These are phyloP conservation scores for Micrasema longulum DNA, from an alignment of 1,140 invertebrate genomes.

Conservation along the genomic window DNA sequence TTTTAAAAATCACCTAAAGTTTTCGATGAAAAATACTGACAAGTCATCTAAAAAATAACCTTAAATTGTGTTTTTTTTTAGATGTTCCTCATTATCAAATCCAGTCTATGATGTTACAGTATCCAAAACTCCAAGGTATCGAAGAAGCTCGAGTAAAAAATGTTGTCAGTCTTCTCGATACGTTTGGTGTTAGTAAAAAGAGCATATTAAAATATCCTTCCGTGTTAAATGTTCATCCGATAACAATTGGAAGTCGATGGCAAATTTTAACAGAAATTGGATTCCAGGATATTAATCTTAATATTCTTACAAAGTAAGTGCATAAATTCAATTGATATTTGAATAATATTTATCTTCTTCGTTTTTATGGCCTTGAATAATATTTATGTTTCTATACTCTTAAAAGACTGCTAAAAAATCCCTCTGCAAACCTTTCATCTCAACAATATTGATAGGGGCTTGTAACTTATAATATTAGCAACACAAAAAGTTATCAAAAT, in stretches of 20 bases:
- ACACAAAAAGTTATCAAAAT: too few species aligned
- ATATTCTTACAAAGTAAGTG: conserved; percentile 66
- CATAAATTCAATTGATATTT: too few species aligned
- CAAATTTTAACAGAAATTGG: conserved; percentile 69
- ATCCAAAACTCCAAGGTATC: conserved; percentile 40
- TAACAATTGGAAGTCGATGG: conserved; percentile 68
- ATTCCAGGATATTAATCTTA: conserved; percentile 63
- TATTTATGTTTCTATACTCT: too few species aligned
- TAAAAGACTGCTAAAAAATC: too few species aligned
- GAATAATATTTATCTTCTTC: too few species aligned
- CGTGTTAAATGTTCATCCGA: conserved; percentile 67
- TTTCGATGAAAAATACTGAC: background rate
- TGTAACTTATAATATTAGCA: too few species aligned
- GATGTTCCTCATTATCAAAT: conserved; percentile 37
- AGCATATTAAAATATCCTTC: conserved; percentile 67
- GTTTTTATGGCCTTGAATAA: too few species aligned
- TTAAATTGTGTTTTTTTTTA: conserved; percentile 2
- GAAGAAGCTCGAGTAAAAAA: conserved; percentile 56
- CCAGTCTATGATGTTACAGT: conserved; percentile 46
- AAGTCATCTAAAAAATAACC: background rate
- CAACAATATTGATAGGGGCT: too few species aligned
- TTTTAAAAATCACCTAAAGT: too few species aligned
- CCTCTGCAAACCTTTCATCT: too few species aligned
- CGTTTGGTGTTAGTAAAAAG: conserved; percentile 60
- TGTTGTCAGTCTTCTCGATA: conserved; percentile 58